Percentiles rank a stretch among this genome's conserved stretches.
phyloP scores from a whole-genome alignment of 2,888 invertebrate species.

The Aspidiotus rigidus region DNA sequence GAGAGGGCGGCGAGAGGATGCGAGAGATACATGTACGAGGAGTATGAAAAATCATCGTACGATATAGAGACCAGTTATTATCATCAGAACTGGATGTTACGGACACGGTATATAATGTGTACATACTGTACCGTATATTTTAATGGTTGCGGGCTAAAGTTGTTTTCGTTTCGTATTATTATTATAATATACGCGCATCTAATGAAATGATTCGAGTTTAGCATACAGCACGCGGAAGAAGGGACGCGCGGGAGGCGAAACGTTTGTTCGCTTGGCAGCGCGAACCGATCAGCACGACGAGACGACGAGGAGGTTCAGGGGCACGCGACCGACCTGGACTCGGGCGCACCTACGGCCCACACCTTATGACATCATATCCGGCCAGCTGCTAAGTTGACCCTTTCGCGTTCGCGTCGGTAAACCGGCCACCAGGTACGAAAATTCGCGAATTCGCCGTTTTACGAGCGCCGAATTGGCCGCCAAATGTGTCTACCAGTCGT shows the following conservation, averaged over 20 bases:
- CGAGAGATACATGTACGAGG: background rate
- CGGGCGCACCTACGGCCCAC: conserved; percentile 33
- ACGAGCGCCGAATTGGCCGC: background rate
- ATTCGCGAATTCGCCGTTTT: conserved; percentile 12
- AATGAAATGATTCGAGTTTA: conserved; percentile 28
- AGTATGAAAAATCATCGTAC: background rate
- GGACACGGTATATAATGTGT: background rate
- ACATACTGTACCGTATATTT: background rate
- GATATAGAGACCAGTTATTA: background rate
- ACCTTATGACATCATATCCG: conserved; percentile 34
- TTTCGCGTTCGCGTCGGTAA: conserved; percentile 14
- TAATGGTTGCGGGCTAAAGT: conserved; percentile 29
- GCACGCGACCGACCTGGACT: conserved; percentile 32
- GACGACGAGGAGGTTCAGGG: conserved; percentile 31
- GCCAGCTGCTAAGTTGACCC: conserved; percentile 32
- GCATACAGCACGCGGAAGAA: conserved; percentile 1
- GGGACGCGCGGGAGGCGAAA: background rate
- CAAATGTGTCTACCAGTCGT: background rate
- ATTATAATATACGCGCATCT: conserved; percentile 5
- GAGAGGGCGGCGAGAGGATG: background rate
- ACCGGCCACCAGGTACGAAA: conserved; percentile 32
- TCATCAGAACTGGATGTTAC: background rate
- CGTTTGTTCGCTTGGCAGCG: background rate
- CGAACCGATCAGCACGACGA: background rate
- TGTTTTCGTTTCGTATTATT: conserved; percentile 20